These are phyloP conservation scores for Hyperopisus bebe DNA, from an alignment of 2,113 vertebrate genomes.

Conservation along the genomic window DNA sequence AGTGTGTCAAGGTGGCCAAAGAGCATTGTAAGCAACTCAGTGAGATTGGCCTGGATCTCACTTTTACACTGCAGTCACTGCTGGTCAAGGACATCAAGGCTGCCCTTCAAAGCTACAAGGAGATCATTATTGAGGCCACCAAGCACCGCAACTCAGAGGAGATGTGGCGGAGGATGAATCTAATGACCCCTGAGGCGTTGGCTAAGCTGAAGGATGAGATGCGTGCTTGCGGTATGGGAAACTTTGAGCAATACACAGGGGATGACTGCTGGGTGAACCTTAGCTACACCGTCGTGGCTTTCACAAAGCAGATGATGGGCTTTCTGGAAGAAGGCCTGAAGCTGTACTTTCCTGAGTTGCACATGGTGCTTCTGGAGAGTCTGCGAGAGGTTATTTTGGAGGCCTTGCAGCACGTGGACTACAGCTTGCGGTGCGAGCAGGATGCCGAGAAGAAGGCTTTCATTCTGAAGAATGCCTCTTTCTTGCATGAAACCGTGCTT, in stretches of 20 bases:
- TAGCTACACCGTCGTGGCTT: constrained; percentile 94
- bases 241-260: constrained; percentile 86
- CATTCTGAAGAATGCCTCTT: constrained; percentile 83
- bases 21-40: constrained; percentile 92
- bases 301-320: constrained; percentile 96
- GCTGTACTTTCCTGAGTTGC: constrained; percentile 91
- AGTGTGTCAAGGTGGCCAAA: constrained; percentile 93
- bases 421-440: constrained; percentile 94
- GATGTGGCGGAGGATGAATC: constrained; percentile 96
- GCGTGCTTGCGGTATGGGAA: constrained; percentile 74
- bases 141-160: constrained; percentile 97
- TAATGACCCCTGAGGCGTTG: constrained; percentile 94
- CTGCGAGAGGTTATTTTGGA: constrained; percentile 89
- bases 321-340: constrained; percentile 94
- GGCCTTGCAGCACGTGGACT: constrained; percentile 94
- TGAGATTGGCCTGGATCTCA: constrained; percentile 90
- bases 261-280: constrained; percentile 98
- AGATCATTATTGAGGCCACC: constrained; percentile 94
- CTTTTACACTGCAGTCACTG: constrained; percentile 86
- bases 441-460: constrained; percentile 90
- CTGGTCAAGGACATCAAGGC: constrained; percentile 88
- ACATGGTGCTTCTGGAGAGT: constrained; percentile 95
- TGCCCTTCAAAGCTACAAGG: constrained; percentile 87
- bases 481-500: constrained; percentile 91
- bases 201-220: constrained; percentile 91